phyloP scores from a whole-genome alignment of 2,113 vertebrate species.

The Anser cygnoides region DNA sequence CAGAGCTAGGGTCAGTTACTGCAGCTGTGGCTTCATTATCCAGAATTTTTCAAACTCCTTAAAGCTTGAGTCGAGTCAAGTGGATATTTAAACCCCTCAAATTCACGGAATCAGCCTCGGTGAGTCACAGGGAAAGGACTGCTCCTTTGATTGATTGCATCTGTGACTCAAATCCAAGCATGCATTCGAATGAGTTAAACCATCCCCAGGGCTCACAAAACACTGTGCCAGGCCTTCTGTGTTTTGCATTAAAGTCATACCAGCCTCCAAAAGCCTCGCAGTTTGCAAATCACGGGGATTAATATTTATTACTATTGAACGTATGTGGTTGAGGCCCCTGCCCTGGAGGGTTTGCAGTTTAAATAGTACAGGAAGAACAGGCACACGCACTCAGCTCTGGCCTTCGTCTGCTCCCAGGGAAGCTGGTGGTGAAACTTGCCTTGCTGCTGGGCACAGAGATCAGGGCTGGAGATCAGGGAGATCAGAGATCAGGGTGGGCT shows the following conservation, averaged over 20 bases:
- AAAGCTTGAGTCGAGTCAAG: not conserved
- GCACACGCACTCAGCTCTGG: not conserved
- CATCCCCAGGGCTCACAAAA: slow-evolving; percentile 6
- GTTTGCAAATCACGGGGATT: not conserved
- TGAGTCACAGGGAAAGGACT: slow-evolving; percentile 31
- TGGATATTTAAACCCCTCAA: not conserved
- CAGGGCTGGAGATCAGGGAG: rapidly evolving
- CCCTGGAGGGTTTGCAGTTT: not conserved
- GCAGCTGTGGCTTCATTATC: not conserved
- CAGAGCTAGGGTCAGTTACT: not conserved
- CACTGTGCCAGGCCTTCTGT: not conserved
- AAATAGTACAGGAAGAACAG: not conserved
- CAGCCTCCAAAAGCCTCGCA: not conserved
- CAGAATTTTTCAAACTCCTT: not conserved
- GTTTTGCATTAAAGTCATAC: not conserved
- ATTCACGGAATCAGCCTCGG: not conserved
- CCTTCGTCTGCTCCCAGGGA: not conserved
- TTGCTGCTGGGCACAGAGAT: not conserved
- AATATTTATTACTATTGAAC: not conserved
- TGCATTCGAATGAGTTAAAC: not conserved
- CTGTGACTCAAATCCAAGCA: slow-evolving; percentile 36
- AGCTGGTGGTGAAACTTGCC: not conserved
- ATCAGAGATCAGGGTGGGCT: not conserved
- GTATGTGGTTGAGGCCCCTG: not conserved
- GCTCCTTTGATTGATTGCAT: slow-evolving; percentile 16